Evolutionary conservation across 2,113 vertebrate species (phyloP).

Genomic region (Anthoscopus minutus): DNA sequence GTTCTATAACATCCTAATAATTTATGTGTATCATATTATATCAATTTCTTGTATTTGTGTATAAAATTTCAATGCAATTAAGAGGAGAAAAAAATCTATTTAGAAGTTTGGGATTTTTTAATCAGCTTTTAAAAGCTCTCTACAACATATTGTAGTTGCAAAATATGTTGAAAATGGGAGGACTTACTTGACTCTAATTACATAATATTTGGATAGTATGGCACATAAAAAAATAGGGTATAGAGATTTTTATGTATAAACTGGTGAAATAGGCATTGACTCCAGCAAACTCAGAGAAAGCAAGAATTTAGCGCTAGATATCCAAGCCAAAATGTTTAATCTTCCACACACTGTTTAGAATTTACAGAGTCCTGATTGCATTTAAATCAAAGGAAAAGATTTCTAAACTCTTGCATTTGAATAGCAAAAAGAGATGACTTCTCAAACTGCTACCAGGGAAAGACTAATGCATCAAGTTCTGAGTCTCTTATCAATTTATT

Average conservation of each 20-base stretch:
- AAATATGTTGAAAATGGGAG: rapidly evolving
- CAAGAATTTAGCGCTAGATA: neutral
- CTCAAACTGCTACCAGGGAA: neutral
- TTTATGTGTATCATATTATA: neutral
- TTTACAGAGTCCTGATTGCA: neutral
- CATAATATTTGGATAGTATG: neutral
- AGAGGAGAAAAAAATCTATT: neutral
- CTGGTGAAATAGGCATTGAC: neutral
- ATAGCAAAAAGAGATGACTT: neutral
- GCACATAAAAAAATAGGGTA: neutral
- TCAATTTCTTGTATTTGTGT: neutral
- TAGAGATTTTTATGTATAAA: neutral
- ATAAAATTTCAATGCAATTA: neutral
- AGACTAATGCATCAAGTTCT: neutral
- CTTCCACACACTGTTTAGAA: neutral
- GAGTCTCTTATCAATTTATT: neutral
- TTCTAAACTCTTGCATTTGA: neutral
- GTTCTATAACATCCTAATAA: neutral
- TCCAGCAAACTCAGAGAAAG: neutral
- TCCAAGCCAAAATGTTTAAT: neutral
- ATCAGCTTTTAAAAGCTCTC: neutral
- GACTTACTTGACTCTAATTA: neutral
- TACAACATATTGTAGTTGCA: neutral
- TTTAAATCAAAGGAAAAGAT: neutral
- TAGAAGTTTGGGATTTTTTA: neutral